These are phyloP conservation scores for Nineta flava DNA, from an alignment of 2,888 invertebrate genomes.

Conservation along the genomic window DNA sequence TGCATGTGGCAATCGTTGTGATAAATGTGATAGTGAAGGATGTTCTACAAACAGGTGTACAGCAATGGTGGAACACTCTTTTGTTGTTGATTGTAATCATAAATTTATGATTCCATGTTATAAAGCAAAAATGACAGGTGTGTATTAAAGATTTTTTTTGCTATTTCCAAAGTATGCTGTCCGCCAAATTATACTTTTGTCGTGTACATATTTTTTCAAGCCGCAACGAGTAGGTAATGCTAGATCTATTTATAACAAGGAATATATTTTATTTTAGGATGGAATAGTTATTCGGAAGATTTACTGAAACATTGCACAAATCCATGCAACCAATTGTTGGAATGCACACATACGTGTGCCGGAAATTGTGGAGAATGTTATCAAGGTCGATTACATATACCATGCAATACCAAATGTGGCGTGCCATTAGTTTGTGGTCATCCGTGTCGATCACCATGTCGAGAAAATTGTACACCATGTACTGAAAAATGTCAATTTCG, in stretches of 20 bases:
- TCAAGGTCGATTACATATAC: slow-evolving; percentile 41
- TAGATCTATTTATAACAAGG: too few relatives aligned
- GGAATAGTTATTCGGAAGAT: neutral
- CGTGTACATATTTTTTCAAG: too few relatives aligned
- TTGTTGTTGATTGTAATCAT: slow-evolving; percentile 33
- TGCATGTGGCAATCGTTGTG: slow-evolving; percentile 28
- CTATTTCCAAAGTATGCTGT: neutral
- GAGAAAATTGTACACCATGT: slow-evolving; percentile 40
- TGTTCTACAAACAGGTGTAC: slow-evolving; percentile 26
- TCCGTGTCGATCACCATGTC: slow-evolving; percentile 37
- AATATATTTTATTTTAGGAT: too few relatives aligned
- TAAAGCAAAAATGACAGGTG: slow-evolving; percentile 9
- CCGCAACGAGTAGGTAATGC: too few relatives aligned
- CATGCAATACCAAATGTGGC: slow-evolving; percentile 38
- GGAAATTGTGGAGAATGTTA: slow-evolving; percentile 39
- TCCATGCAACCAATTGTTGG: slow-evolving; percentile 28
- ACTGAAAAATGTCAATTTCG: slow-evolving; percentile 28
- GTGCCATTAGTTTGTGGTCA: slow-evolving; percentile 45
- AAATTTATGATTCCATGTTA: slow-evolving; percentile 28
- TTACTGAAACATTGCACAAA: slow-evolving; percentile 27
- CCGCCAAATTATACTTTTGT: too few relatives aligned
- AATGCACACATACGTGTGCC: slow-evolving; percentile 34
- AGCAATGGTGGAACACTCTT: slow-evolving; percentile 17
- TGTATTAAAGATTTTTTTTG: slow-evolving; percentile 2
- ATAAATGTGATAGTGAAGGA: slow-evolving; percentile 10